Base-by-base conservation (phyloP, 2,113 vertebrate genomes). In the Himantopus leucocephalus region DNA sequence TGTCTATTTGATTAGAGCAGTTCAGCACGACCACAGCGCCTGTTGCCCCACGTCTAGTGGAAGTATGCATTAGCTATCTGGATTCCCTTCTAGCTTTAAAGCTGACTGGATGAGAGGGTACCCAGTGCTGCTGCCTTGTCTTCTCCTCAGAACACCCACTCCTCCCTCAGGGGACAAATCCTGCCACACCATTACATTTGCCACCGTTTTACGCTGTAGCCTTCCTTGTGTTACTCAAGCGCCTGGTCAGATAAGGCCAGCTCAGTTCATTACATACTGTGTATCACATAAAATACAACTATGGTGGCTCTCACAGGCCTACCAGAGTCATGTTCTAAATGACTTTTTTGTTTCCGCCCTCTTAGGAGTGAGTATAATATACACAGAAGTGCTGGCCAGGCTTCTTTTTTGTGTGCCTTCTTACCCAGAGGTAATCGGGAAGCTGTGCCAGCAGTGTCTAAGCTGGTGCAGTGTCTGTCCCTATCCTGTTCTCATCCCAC, bases 401-500 rank as follows among this genome's bases (percentile, higher is more conserved):
- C 98, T 99, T 14, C 94, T 95, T 71, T 93, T 75, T 59, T 96
- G 98, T 2, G 9, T 97, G 17, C n/a, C 94, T 27, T 77, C 95
- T 0, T 98, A 97, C 91, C 98, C 97, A 0, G n/a, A 94, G 16
- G 88, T 99, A 75, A 97, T 97, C 58, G 98, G 98, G 70, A 97
- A 75, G 63, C 97, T 99, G 79, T 99, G 98, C 75, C 97, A 97
- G 52, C 98, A 98, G 80, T 98, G 98, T 18, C 89, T 97, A 52
- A 96, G 96, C 62, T 98, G 98, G 97, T 96, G 99, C 79, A 82
- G 87, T 8, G 50, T 59, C 7, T 98, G 97, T 81, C 82, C 97
- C 3, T 88, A 98, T n/a, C 98, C 99, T 0, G 48, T 98, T 72
- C 98, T 99, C 22, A 68, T 98, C 52, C 99, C 98, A 2, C 97